phyloP scores from a whole-genome alignment of 53 echinoderm and acorn worm genomes.

The Patiria pectinifera region DNA sequence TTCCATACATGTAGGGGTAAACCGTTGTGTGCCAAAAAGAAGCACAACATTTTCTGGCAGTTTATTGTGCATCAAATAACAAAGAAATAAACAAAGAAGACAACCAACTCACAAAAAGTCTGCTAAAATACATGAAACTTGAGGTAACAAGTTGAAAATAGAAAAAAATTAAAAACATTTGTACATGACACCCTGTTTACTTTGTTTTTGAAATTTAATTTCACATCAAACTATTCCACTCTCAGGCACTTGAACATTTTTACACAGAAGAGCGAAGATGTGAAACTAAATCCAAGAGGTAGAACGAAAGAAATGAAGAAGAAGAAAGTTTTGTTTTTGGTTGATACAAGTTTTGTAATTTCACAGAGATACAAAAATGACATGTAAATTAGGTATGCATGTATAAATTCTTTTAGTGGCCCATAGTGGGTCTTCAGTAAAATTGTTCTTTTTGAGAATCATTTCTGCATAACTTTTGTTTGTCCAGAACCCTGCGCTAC shows the following conservation, averaged over 20 bases:
- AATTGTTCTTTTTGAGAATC: too few species aligned
- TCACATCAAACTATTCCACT: neutral
- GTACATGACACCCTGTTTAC: conserved; percentile 15
- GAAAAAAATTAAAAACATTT: neutral
- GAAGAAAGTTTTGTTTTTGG: neutral
- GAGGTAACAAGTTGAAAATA: neutral
- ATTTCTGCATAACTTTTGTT: too few species aligned
- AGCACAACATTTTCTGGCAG: too few species aligned
- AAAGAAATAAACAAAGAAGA: too few species aligned
- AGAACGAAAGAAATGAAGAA: neutral
- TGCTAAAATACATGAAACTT: neutral
- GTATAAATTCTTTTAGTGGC: too few species aligned
- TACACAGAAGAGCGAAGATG: neutral
- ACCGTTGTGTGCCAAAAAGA: too few species aligned
- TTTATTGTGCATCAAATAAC: too few species aligned
- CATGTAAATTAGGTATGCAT: too few species aligned
- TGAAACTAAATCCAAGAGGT: conserved; percentile 21
- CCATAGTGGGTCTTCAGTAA: too few species aligned
- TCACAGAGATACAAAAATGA: neutral
- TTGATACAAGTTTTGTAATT: neutral
- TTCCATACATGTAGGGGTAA: too few species aligned
- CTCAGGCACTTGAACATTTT: neutral
- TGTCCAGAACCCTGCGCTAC: too few species aligned
- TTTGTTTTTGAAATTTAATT: neutral
- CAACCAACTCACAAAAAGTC: too few species aligned